Percentiles rank a stretch among this genome's conserved stretches.
Evolutionary conservation across 2,888 invertebrate species (phyloP).

Genomic region (Drosophila koepferae): DNA sequence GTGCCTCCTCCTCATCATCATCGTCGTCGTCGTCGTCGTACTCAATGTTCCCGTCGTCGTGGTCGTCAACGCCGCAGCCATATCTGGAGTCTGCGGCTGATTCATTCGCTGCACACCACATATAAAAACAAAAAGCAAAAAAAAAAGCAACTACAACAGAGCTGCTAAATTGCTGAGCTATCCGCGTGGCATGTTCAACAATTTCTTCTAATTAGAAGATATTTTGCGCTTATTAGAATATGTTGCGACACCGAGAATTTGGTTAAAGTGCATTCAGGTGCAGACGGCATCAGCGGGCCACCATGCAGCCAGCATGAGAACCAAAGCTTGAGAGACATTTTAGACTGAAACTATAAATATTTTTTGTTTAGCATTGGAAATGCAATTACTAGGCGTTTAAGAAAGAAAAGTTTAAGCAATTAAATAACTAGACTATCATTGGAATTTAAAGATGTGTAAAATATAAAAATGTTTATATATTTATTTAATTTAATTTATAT

Average conservation of each 20-base stretch:
- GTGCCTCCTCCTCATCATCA: conserved; percentile 57
- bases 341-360: background rate
- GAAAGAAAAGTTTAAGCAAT: background rate
- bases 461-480: too few species aligned
- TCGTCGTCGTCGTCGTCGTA: conserved; percentile 18
- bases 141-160: conserved; percentile 10
- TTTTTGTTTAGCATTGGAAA: background rate
- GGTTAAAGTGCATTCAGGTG: conserved; percentile 37
- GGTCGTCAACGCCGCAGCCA: conserved; percentile 61
- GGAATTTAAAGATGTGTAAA: too few species aligned
- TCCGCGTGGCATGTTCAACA: conserved; percentile 51
- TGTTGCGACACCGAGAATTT: conserved; percentile 47
- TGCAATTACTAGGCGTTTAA: background rate
- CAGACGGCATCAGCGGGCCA: conserved; percentile 31
- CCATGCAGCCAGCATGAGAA: conserved; percentile 22
- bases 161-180: conserved; percentile 48
- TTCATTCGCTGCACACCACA: conserved; percentile 51
- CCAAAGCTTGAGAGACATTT: background rate
- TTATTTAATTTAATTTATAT: too few species aligned
- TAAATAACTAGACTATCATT: background rate
- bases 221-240: conserved; percentile 68
- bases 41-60: conserved; percentile 29
- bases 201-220: conserved; percentile 65
- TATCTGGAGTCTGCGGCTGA: conserved; percentile 58
- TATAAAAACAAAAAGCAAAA: conserved; percentile 4